Evolutionary conservation across 37 sponge, comb jelly and placozoan genomes (phyloP).

Genomic region (Crambe crambe): DNA sequence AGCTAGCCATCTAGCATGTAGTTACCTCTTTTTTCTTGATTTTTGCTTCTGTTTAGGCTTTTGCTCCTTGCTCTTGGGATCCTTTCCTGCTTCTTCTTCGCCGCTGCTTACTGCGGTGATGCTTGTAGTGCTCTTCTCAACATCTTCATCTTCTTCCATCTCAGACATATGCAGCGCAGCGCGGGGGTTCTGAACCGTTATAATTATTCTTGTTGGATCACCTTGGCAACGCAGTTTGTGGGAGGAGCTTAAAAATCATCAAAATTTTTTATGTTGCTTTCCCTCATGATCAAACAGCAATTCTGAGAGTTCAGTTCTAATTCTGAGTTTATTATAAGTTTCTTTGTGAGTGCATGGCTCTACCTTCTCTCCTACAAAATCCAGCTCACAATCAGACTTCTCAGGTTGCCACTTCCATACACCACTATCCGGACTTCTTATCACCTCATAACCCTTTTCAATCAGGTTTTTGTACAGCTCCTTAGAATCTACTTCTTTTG

Average conservation of each 20-base stretch:
- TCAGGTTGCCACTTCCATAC: neutral
- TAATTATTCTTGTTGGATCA: neutral
- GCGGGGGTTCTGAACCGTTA: too few species aligned
- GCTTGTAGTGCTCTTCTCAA: too few species aligned
- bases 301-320: slow-evolving; percentile 19
- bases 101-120: neutral
- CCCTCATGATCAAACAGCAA: slow-evolving; percentile 44
- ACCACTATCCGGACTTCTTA: slow-evolving; percentile 21
- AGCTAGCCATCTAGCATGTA: neutral
- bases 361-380: slow-evolving; percentile 1
- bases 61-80: neutral
- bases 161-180: too few species aligned
- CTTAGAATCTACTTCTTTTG: slow-evolving; percentile 4
- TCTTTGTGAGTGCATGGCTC: neutral
- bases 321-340: neutral
- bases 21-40: neutral
- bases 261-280: slow-evolving; percentile 6
- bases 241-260: neutral
- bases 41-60: neutral
- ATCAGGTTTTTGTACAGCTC: slow-evolving; percentile 7
- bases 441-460: slow-evolving; percentile 30
- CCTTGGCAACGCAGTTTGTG: neutral
- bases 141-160: too few species aligned
- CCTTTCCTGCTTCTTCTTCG: neutral
- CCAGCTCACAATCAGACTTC: slow-evolving; percentile 12